Conservation (phyloP, 1,140 invertebrate species). For the Lucilia sericata region DNA sequence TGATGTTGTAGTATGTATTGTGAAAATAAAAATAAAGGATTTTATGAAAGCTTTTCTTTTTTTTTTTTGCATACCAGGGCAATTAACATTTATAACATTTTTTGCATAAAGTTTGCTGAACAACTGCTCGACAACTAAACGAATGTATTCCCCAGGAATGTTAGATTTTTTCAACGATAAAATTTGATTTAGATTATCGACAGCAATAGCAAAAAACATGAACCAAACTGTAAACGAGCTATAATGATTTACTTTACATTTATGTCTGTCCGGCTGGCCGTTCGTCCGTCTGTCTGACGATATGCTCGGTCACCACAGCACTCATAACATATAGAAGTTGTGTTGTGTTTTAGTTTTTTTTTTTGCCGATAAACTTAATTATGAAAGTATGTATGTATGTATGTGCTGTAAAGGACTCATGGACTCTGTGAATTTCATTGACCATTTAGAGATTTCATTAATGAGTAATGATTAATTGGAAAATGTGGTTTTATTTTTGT, state of each 20-base stretch:
- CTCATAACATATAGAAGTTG: background rate
- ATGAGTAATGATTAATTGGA: slow-evolving; percentile 42
- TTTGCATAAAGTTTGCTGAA: background rate
- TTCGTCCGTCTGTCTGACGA: background rate
- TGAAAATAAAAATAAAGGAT: background rate
- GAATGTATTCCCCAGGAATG: no score
- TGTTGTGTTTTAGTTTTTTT: background rate
- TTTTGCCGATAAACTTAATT: background rate
- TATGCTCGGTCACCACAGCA: background rate
- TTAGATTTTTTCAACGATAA: slow-evolving; percentile 22
- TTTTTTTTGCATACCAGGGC: slow-evolving; percentile 28
- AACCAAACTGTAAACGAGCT: background rate
- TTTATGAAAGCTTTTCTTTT: background rate
- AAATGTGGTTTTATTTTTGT: slow-evolving; percentile 23
- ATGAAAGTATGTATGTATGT: no score
- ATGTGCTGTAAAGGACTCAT: no score
- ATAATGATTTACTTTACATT: background rate
- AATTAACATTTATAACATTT: slow-evolving; percentile 31
- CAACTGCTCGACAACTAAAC: no score
- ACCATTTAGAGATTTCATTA: slow-evolving; percentile 34
- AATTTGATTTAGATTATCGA: slow-evolving; percentile 39
- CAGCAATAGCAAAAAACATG: background rate
- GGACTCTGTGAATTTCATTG: background rate
- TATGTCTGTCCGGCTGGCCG: background rate
- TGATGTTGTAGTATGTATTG: no score